Base-by-base conservation (phyloP, 1,140 invertebrate genomes). In the Ceratoteleas bidentatus region DNA sequence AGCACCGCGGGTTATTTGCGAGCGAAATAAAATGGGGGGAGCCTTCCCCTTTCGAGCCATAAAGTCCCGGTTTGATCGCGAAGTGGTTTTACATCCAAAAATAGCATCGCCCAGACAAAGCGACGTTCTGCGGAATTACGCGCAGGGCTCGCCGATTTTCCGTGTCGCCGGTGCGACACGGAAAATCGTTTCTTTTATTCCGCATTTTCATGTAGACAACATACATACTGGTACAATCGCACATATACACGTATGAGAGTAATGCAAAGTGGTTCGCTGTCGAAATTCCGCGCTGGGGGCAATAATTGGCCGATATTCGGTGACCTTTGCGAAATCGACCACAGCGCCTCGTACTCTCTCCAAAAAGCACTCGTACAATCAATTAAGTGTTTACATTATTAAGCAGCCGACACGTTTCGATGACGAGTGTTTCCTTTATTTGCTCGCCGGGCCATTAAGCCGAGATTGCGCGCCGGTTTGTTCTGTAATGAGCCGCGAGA, bases 311-410 rank as follows among this genome's bases (percentile, higher is more conserved):
- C n/a, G 6, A 49, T 74, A 50, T n/a, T 64, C 5, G 10, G 11
- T 75, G 66, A 78, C 66, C 75, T 78, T 78, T 72, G 16, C 53
- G 33, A 65, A 70, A 72, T 56, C 40, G 40, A 72, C 15, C 69
- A 36, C 58, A 72, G 32, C 32, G 69, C 58, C 58, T 62, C 38
- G 68, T 70, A 38, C 32, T 62, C 69, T 14, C 54, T 69, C 32
- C 33, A 57, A 73, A 73, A 24, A 73, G 64, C 70, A 73, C 60
- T 64, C 43, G 58, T 5, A 57, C 52, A 60, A 73, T 73, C 60
- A 64, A 73, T 73, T 60, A 15, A 64, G 52, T 64, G 53, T 73
- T 64, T 73, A 73, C 45, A 57, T 57, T 64, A 64, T 64, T 73
- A 52, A 62, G 52, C 60, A 64, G 58, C 64, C 49, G 60, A 73